Evolutionary conservation across 2,888 invertebrate genomes (phyloP), one percentile per base, ranked within the genome.

Genomic region (Philonicus albiceps): DNA sequence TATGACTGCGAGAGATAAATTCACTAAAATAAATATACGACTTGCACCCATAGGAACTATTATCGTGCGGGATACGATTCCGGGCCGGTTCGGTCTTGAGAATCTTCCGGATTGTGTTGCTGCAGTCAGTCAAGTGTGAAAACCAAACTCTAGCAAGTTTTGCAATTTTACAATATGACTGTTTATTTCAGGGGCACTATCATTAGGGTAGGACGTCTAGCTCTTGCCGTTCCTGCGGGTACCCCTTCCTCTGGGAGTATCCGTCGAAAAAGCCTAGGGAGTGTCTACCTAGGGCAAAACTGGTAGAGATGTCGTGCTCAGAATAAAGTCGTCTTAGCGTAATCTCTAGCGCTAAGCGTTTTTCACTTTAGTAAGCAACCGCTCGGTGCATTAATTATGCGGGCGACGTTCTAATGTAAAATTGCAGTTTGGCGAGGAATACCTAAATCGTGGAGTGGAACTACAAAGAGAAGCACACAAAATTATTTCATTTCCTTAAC

Each of bases 11-110:
- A 86, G 72, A 72, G 76, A 76, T 76, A 86, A 86, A 76, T 86
- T 78, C 55, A 34, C 64, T 86, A 78, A 86, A 86, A 86, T 86
- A 86, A 86, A 86, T 86, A 86, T 81, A 81, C 49, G 55, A 55
- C 49, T 64, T 34, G 81, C 81, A 55, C 55, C 55, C 55, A 34
- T 55, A 34, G 31, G 53, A 81, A 81, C 81, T 81, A 80, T 80
- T 43, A 55, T 49, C 55, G 19, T 31, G 55, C 19, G 19, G 74
- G 74, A 34, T 73, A 31, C 4, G 74, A 74, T 4, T 31, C 34
- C 34, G 19, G 37, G n/a, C 74, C 74, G 34, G 34, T 16, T 74
- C 74, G 74, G 74, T 34, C 74, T 37, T 53, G 40, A 80, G 80
- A 53, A 49, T 53, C 31, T 49, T 74, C 34, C 74, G 37, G 34